These are phyloP conservation scores for Chrysodeixis includens DNA, from an alignment of 2,888 invertebrate genomes.

Conservation along the genomic window DNA sequence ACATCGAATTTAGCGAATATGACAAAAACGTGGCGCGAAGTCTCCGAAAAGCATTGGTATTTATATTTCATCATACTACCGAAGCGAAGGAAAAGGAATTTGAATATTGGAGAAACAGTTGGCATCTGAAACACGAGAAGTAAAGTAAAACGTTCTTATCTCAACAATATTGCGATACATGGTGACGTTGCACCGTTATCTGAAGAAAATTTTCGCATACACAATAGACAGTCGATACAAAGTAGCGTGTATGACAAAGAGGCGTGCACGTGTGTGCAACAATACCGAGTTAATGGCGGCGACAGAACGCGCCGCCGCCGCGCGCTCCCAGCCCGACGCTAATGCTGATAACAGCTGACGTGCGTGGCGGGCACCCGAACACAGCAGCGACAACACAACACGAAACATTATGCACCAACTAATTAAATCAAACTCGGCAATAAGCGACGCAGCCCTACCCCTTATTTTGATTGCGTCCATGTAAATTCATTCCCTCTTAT, in stretches of 20 bases:
- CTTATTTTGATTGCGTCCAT: slow-evolving; percentile 83
- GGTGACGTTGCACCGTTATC: slow-evolving; percentile 52
- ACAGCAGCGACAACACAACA: slow-evolving; percentile 45
- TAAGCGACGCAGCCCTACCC: slow-evolving; percentile 71
- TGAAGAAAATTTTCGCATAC: slow-evolving; percentile 57
- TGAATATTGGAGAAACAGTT: slow-evolving; percentile 24
- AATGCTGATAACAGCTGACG: slow-evolving; percentile 57
- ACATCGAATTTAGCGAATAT: slow-evolving; percentile 15
- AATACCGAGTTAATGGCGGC: slow-evolving; percentile 43
- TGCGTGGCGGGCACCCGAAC: slow-evolving; percentile 40
- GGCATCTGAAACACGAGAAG: slow-evolving; percentile 16
- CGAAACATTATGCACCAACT: slow-evolving; percentile 73
- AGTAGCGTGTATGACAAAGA: slow-evolving; percentile 54
- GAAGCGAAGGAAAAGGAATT: slow-evolving; percentile 26
- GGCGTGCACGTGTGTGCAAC: slow-evolving; percentile 49
- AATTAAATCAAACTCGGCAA: slow-evolving; percentile 80
- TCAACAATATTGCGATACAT: slow-evolving; percentile 41
- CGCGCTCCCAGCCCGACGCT: slow-evolving; percentile 36
- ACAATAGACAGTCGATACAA: slow-evolving; percentile 55
- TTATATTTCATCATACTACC: slow-evolving; percentile 26
- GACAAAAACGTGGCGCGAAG: slow-evolving; percentile 17
- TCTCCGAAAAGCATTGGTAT: slow-evolving; percentile 20
- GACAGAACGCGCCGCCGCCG: slow-evolving; percentile 12
- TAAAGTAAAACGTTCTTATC: slow-evolving; percentile 42
- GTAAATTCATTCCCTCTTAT: slow-evolving; percentile 76